A percentile compares a stretch with the other conserved stretches of the same genome.
Conservation (phyloP, 2,888 invertebrate species). For the Galerucella nymphaeae region DNA sequence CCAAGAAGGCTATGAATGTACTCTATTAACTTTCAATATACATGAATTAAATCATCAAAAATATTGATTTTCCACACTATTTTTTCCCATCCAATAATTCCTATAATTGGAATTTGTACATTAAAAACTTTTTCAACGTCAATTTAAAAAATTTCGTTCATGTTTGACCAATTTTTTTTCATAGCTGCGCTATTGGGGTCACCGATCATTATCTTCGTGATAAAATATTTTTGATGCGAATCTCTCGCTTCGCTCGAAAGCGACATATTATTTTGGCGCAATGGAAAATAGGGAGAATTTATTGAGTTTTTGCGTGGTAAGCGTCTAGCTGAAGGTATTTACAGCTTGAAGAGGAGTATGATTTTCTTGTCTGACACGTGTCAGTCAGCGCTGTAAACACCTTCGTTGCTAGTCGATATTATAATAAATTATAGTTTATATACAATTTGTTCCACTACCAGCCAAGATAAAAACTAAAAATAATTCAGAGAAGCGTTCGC, state of each 20-base stretch:
- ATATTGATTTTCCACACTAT: no score
- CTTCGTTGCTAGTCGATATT: not conserved
- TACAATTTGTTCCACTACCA: no score
- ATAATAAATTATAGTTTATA: not conserved
- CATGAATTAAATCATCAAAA: no score
- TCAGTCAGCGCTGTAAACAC: not conserved
- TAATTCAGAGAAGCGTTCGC: no score
- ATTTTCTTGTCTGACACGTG: slow-evolving; percentile 4
- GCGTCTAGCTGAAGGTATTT: not conserved
- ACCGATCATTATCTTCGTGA: not conserved
- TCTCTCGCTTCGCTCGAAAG: not conserved
- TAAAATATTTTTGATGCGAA: not conserved
- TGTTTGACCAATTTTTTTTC: not conserved
- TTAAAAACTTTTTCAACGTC: no score
- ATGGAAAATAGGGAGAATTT: slow-evolving; percentile 24
- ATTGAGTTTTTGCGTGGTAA: slow-evolving; percentile 26
- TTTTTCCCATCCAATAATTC: no score
- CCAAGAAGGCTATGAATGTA: no score
- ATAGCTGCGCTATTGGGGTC: not conserved
- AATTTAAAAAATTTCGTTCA: no score
- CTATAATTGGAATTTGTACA: no score
- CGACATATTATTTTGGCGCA: slow-evolving; percentile 17
- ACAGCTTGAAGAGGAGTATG: not conserved
- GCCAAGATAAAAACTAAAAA: no score
- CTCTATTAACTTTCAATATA: no score